These are phyloP conservation scores for Microplitis deprimator DNA, from an alignment of 2,888 invertebrate species.

Conservation along the genomic window DNA sequence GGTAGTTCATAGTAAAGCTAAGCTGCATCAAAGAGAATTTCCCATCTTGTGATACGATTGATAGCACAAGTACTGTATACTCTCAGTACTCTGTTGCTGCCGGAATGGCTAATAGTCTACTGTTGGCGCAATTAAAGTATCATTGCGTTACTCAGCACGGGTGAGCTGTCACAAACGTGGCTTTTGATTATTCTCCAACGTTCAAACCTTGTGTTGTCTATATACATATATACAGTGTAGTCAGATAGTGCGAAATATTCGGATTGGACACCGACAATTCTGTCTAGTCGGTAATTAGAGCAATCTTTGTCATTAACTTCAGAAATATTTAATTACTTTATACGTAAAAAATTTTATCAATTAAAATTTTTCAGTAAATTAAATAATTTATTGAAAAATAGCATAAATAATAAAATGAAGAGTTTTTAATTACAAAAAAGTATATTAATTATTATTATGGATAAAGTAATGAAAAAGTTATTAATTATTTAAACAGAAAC, in stretches of 20 bases:
- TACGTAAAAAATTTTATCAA: too few relatives aligned
- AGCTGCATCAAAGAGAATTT: constrained; percentile 61
- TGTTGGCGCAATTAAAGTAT: constrained; percentile 60
- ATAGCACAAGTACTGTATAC: constrained; percentile 41
- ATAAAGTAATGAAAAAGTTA: background rate
- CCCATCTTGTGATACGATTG: constrained; percentile 55
- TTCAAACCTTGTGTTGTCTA: background rate
- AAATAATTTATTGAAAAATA: too few relatives aligned
- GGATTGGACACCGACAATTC: background rate
- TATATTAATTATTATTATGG: background rate
- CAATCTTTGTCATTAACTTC: too few relatives aligned
- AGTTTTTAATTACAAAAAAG: too few relatives aligned
- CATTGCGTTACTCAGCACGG: constrained; percentile 48
- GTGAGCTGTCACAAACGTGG: constrained; percentile 46
- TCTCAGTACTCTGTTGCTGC: background rate
- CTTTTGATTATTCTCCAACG: constrained; percentile 43
- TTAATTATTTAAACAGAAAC: background rate
- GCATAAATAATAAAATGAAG: too few relatives aligned
- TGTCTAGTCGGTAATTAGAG: background rate
- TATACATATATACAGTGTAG: background rate
- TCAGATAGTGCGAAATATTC: background rate
- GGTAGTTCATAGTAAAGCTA: constrained; percentile 40
- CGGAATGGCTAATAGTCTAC: constrained; percentile 16
- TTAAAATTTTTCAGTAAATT: too few relatives aligned
- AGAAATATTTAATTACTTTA: too few relatives aligned